These are phyloP conservation scores for Geotrypetes seraphini DNA, from an alignment of 2,797 vertebrate genomes.

Conservation along the genomic window DNA sequence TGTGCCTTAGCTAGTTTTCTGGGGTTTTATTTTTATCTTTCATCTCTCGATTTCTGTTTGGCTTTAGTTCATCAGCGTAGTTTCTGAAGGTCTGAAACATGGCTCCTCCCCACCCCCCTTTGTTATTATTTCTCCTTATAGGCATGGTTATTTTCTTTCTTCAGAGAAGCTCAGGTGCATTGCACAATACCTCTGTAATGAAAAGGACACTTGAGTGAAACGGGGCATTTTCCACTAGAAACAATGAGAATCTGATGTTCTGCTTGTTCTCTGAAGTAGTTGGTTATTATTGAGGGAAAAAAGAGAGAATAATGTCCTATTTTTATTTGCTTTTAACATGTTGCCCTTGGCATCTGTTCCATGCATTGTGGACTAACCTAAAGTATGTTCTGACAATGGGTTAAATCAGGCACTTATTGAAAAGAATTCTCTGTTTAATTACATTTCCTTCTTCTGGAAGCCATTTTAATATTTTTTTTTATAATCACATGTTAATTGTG, in stretches of 20 bases:
- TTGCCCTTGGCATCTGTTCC: conserved; percentile 65
- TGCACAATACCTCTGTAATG: conserved; percentile 16
- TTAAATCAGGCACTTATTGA: conserved; percentile 61
- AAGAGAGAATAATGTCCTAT: conserved; percentile 52
- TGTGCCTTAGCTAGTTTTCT: too few species aligned
- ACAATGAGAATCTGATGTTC: conserved; percentile 37
- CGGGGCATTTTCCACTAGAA: conserved; percentile 22
- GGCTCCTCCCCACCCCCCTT: too few species aligned
- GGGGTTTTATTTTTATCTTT: too few species aligned
- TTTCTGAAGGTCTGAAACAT: too few species aligned
- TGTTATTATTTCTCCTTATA: too few species aligned
- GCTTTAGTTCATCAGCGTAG: too few species aligned
- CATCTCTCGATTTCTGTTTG: too few species aligned
- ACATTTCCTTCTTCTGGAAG: conserved; percentile 70
- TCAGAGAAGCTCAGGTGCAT: conserved; percentile 12
- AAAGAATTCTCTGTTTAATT: conserved; percentile 68
- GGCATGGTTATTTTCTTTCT: neutral
- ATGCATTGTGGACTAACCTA: conserved; percentile 53
- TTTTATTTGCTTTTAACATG: conserved; percentile 59
- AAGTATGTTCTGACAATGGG: conserved; percentile 55
- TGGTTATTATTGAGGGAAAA: conserved; percentile 52
- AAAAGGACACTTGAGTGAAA: conserved; percentile 28
- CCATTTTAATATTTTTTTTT: conserved; percentile 62
- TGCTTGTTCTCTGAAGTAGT: conserved; percentile 23
- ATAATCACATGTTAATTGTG: conserved; percentile 72